Base-by-base conservation (phyloP, 2,113 vertebrate species). In the Tupaia tana region DNA sequence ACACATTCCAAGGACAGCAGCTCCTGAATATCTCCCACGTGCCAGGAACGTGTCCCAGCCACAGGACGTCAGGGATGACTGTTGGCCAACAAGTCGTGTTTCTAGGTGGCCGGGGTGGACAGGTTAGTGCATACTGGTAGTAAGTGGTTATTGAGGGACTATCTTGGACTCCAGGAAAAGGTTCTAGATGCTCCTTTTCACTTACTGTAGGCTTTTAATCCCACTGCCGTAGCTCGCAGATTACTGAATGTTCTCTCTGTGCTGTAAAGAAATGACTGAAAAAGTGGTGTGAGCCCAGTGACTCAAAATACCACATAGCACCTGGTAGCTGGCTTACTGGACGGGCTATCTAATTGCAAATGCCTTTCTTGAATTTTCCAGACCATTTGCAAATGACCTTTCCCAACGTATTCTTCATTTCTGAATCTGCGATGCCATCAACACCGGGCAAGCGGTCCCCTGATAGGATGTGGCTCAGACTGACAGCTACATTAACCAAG, bases 401-500 rank as follows among this genome's bases (percentile, higher is more conserved):
- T 86, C 25, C 58, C 70, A 29, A 10, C 18, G 34, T 43, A 64
- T 10, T n/a, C 63, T 20, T 70, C 70, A n/a, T 54, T 78, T 78
- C 64, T 79, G 12, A 25, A 13, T 83, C 52, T 78, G 58, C 58
- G 78, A 1, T 6, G 16, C 69, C 61, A 29, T 12, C 4, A 0
- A 75, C 52, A 66, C 7, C 9, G 4, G 31, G 52, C 34, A 27
- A 15, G 19, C 5, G 11, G 31, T 74, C n/a, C 75, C 6, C 3
- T 31, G 75, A 61, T 5, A 4, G 22, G n/a, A 34, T 5, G 10
- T 59, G 31, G 13, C 25, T 59, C 59, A 24, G 6, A 18, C 7
- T 2, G 73, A 52, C 7, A 22, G 20, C 0, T 3, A 24, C 29
- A 0, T 4, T 4, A 43, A 34, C 14, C 9, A 29, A 0, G 6